Percentiles rank a stretch among this genome's conserved stretches.
Conservation (phyloP, 2,113 vertebrate genomes). For the Panthera leo region DNA sequence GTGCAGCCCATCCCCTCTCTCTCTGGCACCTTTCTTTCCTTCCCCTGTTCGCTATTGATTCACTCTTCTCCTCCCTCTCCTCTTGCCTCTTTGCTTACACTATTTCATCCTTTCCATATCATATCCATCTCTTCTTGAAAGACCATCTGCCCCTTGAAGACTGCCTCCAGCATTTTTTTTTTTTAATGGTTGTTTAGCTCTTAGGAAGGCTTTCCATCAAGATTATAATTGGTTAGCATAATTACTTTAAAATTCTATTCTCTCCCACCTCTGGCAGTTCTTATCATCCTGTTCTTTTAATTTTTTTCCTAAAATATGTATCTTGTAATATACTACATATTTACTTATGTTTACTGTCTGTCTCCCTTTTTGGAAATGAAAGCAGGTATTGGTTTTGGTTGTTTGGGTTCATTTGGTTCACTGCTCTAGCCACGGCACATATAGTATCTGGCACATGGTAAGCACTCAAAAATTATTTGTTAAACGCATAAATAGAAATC, state of each 20-base stretch:
- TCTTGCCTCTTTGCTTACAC: background rate
- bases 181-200: background rate
- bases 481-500: background rate
- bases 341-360: background rate
- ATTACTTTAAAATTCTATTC: background rate
- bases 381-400: background rate
- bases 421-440: background rate
- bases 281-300: background rate
- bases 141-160: background rate
- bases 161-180: background rate
- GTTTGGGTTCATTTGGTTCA: background rate
- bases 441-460: background rate
- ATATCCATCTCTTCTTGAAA: background rate
- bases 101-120: background rate
- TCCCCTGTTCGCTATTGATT: background rate
- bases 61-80: background rate
- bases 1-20: accelerated
- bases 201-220: background rate
- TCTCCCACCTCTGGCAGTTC: background rate
- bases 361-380: background rate
- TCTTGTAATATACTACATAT: background rate
- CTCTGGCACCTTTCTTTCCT: background rate
- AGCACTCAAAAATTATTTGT: background rate
- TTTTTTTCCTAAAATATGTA: background rate
- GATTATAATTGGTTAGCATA: background rate